Conservation (phyloP, 2,888 invertebrate genomes). For the Lymantria monacha region DNA sequence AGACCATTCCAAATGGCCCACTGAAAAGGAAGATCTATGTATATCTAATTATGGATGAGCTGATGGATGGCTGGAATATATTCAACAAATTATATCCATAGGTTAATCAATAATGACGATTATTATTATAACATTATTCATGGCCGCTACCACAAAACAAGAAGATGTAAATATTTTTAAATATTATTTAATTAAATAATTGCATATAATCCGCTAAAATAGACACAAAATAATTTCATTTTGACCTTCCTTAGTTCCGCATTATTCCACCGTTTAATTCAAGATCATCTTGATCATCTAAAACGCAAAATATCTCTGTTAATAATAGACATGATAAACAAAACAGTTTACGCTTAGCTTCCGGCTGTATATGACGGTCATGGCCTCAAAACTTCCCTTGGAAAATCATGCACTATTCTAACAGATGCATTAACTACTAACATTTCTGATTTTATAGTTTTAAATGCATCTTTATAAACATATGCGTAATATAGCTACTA, state of each 20-base stretch:
- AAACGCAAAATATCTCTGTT: conserved; percentile 25
- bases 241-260: conserved; percentile 3
- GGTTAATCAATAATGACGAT: no score
- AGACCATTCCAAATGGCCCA: no score
- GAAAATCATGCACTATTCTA: conserved; percentile 2
- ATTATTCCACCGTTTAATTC: conserved; percentile 10
- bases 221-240: conserved; percentile 2
- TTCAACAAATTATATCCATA: no score
- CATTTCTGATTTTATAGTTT: not conserved
- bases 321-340: conserved; percentile 31
- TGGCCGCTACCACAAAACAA: no score
- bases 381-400: conserved; percentile 25
- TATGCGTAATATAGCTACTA: not conserved
- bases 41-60: no score
- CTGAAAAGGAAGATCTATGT: no score
- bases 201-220: conserved; percentile 1
- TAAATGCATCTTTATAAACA: not conserved
- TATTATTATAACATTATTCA: no score
- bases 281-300: conserved; percentile 20
- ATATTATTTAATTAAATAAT: not conserved
- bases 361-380: conserved; percentile 19
- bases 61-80: no score
- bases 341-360: conserved; percentile 21
- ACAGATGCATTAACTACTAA: not conserved
- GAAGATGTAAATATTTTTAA: no score